Base-by-base conservation (phyloP, 2,888 invertebrate species). In the Drosophila aldrichi region DNA sequence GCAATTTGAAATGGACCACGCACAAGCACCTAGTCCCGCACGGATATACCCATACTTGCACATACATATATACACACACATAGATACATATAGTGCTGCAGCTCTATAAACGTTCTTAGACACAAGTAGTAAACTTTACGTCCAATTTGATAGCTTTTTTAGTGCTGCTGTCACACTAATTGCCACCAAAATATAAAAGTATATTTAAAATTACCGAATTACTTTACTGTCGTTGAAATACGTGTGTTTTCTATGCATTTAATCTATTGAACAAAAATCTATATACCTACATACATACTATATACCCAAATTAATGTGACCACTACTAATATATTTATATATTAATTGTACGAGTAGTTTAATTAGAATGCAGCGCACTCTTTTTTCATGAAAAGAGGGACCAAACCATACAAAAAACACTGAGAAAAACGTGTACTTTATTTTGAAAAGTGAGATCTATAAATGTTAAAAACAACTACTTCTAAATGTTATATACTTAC, bases 321-420 rank as follows among this genome's bases (percentile, higher is more conserved):
- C 84, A 84, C 66, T 70, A 70, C 68, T 69, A 65, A 74, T 74
- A 79, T 60, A 60, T 71, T 58, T 61, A 65, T 74, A 74, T 68
- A 71, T 63, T 60, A 79, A 85, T 52, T 71, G 52, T 54, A 74
- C 59, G 57, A 77, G 81, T 78, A 78, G 62, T 79, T 72, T 67
- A 71, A 81, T 74, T 76, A 81, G 73, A 85, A 82, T 80, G 82
- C 85, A 88, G 76, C 67, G 70, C 89, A 89, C 89, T 88, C 84
- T 84, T 84, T 86, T 89, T 83, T 89, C 70, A 81, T 79, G 84
- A 88, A 89, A 85, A 85, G 88, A 81, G 85, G 85, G 85, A 85
- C 85, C 85, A 85, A 85, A 85, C 74, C 59, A 70, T 59, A 81
- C 65, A 60, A 80, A 66, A 64, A 70, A 74, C 29, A 29, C 8